Percentiles rank a stretch among this genome's conserved stretches.
phyloP scores from a whole-genome alignment of 2,888 invertebrate genomes.

The Napeogenes inachia region DNA sequence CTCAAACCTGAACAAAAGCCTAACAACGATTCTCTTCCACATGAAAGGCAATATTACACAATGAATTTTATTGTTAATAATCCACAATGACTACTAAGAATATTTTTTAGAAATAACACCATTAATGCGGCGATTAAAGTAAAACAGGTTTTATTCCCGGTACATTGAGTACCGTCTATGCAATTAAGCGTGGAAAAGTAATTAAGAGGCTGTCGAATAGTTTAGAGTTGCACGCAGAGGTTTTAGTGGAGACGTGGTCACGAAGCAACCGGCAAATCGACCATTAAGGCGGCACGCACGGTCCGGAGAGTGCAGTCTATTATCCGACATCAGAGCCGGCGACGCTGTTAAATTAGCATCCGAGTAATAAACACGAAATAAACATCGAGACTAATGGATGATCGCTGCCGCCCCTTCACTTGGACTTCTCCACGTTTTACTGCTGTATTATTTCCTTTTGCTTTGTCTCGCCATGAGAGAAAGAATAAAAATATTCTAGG shows the following conservation, averaged over 20 bases:
- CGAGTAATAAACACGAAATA: constrained; percentile 64
- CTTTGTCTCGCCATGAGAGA: constrained; percentile 39
- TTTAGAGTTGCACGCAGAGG: constrained; percentile 42
- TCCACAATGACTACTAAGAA: constrained; percentile 58
- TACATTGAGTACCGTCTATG: constrained; percentile 42
- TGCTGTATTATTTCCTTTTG: constrained; percentile 33
- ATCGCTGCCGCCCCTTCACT: constrained; percentile 42
- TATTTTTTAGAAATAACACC: constrained; percentile 38
- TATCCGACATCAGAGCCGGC: constrained; percentile 47
- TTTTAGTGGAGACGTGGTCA: constrained; percentile 38
- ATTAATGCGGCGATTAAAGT: constrained; percentile 47
- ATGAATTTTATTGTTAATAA: constrained; percentile 59
- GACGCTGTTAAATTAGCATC: constrained; percentile 57
- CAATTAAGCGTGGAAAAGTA: constrained; percentile 48
- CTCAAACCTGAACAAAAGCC: constrained; percentile 26
- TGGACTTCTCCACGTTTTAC: constrained; percentile 29
- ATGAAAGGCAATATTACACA: constrained; percentile 60
- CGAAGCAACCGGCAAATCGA: constrained; percentile 37
- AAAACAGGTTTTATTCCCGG: constrained; percentile 54
- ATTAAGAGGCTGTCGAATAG: constrained; percentile 51
- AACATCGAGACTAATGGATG: constrained; percentile 71
- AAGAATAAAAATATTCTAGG: constrained; percentile 39
- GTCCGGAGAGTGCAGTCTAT: constrained; percentile 42
- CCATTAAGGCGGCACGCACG: constrained; percentile 39
- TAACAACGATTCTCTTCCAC: constrained; percentile 49